Base-by-base conservation (phyloP, 2,113 vertebrate species). In the Oreochromis spilurus region DNA sequence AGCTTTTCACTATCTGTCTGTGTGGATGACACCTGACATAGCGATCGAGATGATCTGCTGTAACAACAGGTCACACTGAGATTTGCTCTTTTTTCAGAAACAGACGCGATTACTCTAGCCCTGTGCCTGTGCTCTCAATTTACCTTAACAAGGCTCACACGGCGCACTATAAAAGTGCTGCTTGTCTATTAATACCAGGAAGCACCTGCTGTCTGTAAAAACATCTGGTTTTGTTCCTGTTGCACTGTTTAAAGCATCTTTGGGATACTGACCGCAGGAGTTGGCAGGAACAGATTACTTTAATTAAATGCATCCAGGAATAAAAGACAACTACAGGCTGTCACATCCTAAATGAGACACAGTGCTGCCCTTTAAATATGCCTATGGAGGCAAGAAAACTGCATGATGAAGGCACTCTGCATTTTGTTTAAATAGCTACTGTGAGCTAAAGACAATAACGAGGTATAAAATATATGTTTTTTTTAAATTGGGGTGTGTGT, bases 121-220 rank as follows among this genome's bases (percentile, higher is more conserved):
- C 53, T 79, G 85, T 17, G 85, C 84, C 82, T 67, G 57, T 82
- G 79, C 83, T 90, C 83, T 84, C 87, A 29, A 87, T 93, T 91
- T 87, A 75, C 85, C 70, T 84, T 86, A 91, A 93, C 89, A 88
- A 91, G 87, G 26, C 84, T 83, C 89, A 89, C 81, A 91, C 38
- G 24, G 79, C 5, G 72, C 82, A 81, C 54, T 48, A 67, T 84
- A 89, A 83, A 88, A 85, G 50, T 34, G 67, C 9, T 81, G 67
- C 8, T 24, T 88, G 79, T 81, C 87, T 57, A 24, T 90, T 89
- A 83, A 88, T 82, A 84, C 75, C 58, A 84, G 82, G 79, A 84
- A 87, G 55, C 91, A 86, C 90, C 91, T 90, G 90, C 88, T 88
- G 85, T 83, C 84, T 58, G 34, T 31, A 26, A 81, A 84, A 89